phyloP scores from a whole-genome alignment of 2,888 invertebrate species.

The Toxonevra muliebris region DNA sequence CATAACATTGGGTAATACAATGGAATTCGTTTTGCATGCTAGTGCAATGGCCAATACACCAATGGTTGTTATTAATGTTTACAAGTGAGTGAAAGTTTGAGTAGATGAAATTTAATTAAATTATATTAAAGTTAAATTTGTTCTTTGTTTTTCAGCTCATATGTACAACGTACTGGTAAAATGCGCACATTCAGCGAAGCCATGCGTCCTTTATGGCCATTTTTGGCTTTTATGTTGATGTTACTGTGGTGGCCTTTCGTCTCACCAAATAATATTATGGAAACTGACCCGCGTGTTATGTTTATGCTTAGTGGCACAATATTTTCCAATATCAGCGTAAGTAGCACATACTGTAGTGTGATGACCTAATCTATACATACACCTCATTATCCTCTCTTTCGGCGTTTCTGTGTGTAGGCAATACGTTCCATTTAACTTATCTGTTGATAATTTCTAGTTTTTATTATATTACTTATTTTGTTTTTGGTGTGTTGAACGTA shows the following conservation, averaged over 20 bases:
- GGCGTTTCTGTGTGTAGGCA: too few relatives aligned
- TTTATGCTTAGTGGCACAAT: constrained; percentile 92
- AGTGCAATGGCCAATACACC: constrained; percentile 90
- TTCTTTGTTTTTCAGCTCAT: constrained; percentile 71
- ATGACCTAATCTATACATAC: too few relatives aligned
- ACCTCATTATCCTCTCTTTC: too few relatives aligned
- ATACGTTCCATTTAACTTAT: too few relatives aligned
- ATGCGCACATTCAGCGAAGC: constrained; percentile 83
- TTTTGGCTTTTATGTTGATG: constrained; percentile 77
- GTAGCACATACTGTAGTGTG: constrained; percentile 59
- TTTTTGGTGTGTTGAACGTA: too few relatives aligned
- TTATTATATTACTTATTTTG: too few relatives aligned
- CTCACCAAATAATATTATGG: constrained; percentile 84
- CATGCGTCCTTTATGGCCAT: constrained; percentile 85
- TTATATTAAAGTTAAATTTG: neutral
- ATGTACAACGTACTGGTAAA: constrained; percentile 86
- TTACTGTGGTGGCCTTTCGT: constrained; percentile 82
- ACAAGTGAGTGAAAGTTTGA: constrained; percentile 71
- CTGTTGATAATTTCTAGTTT: too few relatives aligned
- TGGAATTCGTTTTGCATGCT: constrained; percentile 86
- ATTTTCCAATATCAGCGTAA: constrained; percentile 97
- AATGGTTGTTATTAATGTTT: constrained; percentile 90
- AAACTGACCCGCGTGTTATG: constrained; percentile 84
- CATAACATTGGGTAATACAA: constrained; percentile 78
- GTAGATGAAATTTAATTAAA: neutral